Evolutionary conservation across 1,140 invertebrate species (phyloP).

Genomic region (Xylocopa sonorina): DNA sequence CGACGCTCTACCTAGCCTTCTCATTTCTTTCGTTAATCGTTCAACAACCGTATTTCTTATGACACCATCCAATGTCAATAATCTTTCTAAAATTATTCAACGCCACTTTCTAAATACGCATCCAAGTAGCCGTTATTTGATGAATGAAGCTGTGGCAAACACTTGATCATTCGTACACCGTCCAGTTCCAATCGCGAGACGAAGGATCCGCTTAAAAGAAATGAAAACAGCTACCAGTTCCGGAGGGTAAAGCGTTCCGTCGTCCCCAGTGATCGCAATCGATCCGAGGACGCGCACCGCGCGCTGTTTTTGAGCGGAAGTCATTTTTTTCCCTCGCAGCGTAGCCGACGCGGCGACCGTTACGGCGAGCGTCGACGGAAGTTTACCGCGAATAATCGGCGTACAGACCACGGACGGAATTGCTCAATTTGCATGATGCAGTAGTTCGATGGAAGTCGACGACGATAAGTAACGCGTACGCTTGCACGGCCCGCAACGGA

Average conservation of each 20-base stretch:
- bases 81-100: too few relatives aligned
- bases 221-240: too few relatives aligned
- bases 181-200: too few relatives aligned
- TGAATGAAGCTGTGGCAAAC: too few relatives aligned
- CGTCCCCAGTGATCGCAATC: too few relatives aligned
- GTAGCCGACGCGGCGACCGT: conserved; percentile 1
- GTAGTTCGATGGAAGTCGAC: conserved; percentile 47
- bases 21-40: background rate
- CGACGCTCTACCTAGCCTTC: background rate
- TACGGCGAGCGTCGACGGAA: conserved; percentile 39
- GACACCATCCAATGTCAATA: background rate
- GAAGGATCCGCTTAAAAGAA: too few relatives aligned
- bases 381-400: conserved; percentile 46
- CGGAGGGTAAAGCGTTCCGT: too few relatives aligned
- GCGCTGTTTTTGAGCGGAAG: conserved; percentile 1
- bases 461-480: conserved; percentile 41
- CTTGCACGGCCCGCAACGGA: background rate
- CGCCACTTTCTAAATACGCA: too few relatives aligned
- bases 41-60: too few relatives aligned
- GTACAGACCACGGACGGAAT: conserved; percentile 44
- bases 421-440: conserved; percentile 51
- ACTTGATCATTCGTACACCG: too few relatives aligned
- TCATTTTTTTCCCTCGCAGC: conserved; percentile 15
- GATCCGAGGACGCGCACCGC: too few relatives aligned
- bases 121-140: too few relatives aligned